Evolutionary conservation across 1,140 invertebrate species (phyloP).

Genomic region (Babylonia areolata): DNA sequence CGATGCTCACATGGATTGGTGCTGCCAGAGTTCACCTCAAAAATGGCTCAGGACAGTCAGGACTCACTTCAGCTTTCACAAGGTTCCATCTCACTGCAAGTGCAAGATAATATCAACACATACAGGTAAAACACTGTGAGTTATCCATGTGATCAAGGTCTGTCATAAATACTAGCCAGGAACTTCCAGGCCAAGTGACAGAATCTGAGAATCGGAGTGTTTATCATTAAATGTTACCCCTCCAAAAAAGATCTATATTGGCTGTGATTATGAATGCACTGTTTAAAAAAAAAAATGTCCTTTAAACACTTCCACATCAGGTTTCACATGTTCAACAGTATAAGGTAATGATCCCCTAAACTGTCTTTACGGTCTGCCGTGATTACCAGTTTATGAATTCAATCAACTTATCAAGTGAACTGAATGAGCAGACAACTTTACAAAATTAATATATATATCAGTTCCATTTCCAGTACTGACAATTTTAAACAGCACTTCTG

Average conservation of each 20-base stretch:
- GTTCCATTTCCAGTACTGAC: no score
- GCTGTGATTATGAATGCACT: neutral
- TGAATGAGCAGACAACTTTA: no score
- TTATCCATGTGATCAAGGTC: neutral
- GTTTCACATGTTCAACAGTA: no score
- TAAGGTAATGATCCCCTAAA: no score
- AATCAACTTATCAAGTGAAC: no score
- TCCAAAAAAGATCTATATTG: neutral
- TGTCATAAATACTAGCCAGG: neutral
- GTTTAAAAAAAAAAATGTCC: no score
- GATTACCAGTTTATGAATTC: no score
- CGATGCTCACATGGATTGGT: slow-evolving; percentile 12
- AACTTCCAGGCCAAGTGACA: neutral
- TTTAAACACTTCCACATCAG: no score
- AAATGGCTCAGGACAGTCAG: neutral
- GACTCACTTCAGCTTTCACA: neutral
- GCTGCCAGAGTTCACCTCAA: neutral
- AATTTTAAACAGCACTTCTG: no score
- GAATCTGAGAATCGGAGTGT: neutral
- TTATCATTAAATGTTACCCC: neutral
- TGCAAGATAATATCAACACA: neutral
- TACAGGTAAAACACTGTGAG: neutral
- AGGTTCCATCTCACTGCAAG: neutral
- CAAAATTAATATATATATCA: no score
- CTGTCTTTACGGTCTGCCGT: no score